These are phyloP conservation scores for Sebastes glaucus DNA, from an alignment of 2,797 vertebrate genomes.

Conservation along the genomic window DNA sequence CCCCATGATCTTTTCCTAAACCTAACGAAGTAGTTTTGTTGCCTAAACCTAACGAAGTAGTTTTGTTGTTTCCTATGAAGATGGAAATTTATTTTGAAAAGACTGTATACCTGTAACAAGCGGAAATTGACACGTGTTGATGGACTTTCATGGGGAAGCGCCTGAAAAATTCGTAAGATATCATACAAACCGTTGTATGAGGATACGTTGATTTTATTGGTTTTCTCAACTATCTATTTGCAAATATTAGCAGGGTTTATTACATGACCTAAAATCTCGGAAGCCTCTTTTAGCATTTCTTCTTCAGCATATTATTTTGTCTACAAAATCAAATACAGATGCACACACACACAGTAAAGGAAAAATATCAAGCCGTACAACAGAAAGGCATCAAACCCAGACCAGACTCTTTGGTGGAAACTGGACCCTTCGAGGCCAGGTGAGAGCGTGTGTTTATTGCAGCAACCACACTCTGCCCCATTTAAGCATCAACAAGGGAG, in stretches of 20 bases:
- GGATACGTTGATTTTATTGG: not conserved
- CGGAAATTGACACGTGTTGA: no score
- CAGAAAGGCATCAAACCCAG: not conserved
- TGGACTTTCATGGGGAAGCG: no score
- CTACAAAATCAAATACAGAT: not conserved
- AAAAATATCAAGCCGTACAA: not conserved
- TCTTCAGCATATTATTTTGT: not conserved
- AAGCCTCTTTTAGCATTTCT: not conserved
- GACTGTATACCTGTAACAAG: no score
- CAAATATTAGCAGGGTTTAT: not conserved
- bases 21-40: no score
- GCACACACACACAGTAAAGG: not conserved
- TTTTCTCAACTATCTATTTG: conserved; percentile 10
- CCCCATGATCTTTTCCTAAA: no score
- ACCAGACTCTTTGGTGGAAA: conserved; percentile 19
- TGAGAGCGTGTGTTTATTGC: conserved; percentile 47
- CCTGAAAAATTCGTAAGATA: no score
- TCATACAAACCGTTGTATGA: no score
- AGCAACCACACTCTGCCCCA: conserved; percentile 30
- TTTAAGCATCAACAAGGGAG: conserved; percentile 39
- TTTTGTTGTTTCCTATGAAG: no score
- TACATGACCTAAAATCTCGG: not conserved
- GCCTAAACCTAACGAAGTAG: no score
- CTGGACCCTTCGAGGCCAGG: conserved; percentile 25
- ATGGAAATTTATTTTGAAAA: no score